Evolutionary conservation across 2,797 vertebrate species (phyloP).

Genomic region (Silurus lanzhouensis): DNA sequence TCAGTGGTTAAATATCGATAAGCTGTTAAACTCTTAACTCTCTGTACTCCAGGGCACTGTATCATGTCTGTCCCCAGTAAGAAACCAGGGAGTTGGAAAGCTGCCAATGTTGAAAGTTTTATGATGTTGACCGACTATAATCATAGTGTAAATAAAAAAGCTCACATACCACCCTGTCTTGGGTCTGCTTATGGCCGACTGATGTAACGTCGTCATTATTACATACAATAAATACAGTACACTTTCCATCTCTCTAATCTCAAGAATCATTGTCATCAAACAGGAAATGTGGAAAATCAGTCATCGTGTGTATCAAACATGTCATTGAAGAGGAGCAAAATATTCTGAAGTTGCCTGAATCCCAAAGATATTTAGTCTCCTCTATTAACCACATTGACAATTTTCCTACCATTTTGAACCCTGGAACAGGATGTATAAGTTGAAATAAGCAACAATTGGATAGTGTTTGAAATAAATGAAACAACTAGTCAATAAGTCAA

Average conservation of each 20-base stretch:
- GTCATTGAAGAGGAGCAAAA: neutral
- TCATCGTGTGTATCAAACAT: neutral
- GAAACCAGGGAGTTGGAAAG: neutral
- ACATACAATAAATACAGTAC: neutral
- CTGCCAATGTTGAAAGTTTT: neutral
- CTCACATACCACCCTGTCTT: neutral
- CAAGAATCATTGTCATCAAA: neutral
- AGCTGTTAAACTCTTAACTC: no score
- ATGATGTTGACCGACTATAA: neutral
- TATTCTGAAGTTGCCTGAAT: neutral
- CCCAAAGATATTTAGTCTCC: neutral
- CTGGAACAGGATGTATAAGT: neutral
- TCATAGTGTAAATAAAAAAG: neutral
- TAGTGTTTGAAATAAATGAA: neutral
- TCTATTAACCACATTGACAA: no score
- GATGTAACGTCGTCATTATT: neutral
- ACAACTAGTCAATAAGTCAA: neutral
- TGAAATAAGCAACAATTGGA: neutral
- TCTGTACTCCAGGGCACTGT: no score
- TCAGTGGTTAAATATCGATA: no score
- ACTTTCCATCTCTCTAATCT: neutral
- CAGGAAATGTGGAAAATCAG: neutral
- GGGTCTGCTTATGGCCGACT: neutral
- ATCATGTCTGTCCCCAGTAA: neutral
- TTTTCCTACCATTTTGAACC: neutral